Conservation (phyloP, 2,113 vertebrate species). For the Chaetodon auriga region DNA sequence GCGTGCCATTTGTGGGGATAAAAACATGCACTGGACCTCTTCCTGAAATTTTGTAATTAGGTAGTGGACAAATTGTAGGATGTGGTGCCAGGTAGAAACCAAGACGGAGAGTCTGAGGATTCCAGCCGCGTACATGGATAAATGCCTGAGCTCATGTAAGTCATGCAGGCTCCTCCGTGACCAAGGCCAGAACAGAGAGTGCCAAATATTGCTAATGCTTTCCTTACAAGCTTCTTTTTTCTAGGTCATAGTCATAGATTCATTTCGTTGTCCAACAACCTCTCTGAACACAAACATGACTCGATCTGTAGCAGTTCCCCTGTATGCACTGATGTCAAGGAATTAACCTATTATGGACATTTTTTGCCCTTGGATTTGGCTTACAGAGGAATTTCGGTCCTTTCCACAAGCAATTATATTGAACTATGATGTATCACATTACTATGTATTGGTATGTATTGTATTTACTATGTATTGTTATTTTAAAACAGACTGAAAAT, state of each 20-base stretch:
- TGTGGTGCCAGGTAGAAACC: not conserved
- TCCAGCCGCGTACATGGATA: constrained; percentile 13
- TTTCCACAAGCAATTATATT: not conserved
- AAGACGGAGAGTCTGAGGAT: not conserved
- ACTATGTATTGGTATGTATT: not conserved
- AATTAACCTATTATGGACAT: not conserved
- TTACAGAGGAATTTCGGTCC: not conserved
- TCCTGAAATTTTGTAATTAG: constrained; percentile 21
- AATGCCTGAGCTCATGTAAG: constrained; percentile 25
- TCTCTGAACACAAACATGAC: not conserved
- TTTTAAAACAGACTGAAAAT: constrained; percentile 13
- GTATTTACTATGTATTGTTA: not conserved
- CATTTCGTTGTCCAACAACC: not conserved
- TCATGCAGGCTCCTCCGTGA: not conserved
- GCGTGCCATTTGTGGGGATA: not conserved
- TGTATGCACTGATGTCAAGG: not conserved
- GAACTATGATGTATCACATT: not conserved
- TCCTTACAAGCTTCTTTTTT: not conserved
- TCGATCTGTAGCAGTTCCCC: not conserved
- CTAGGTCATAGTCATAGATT: constrained; percentile 6
- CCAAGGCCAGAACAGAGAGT: not conserved
- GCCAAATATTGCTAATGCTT: constrained; percentile 16
- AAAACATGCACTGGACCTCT: constrained; percentile 5
- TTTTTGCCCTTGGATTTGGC: not conserved
- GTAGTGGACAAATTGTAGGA: constrained; percentile 12